These are phyloP conservation scores for Neosalanx taihuensis DNA, from an alignment of 2,797 vertebrate species.

Conservation along the genomic window DNA sequence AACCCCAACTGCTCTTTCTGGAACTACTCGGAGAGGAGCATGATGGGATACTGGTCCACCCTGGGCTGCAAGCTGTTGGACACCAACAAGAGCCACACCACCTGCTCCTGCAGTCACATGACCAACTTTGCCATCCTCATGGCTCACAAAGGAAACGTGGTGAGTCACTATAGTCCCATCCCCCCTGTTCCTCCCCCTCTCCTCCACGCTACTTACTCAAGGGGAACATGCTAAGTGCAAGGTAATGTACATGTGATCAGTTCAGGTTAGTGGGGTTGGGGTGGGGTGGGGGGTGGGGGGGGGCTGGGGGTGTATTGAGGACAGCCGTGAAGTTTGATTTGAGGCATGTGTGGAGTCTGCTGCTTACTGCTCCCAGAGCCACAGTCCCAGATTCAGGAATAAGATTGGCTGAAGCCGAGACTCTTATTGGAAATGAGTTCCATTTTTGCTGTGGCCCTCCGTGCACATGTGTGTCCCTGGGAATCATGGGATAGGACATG, in stretches of 20 bases:
- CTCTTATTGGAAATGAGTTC: slow-evolving; percentile 65
- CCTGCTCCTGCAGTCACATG: slow-evolving; percentile 96
- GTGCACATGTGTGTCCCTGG: slow-evolving; percentile 39
- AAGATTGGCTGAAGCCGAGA: slow-evolving; percentile 36
- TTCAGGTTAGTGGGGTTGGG: slow-evolving; percentile 63
- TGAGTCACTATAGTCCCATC: slow-evolving; percentile 60
- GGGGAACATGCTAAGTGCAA: slow-evolving; percentile 42
- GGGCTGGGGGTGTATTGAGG: background rate
- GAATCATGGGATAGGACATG: slow-evolving; percentile 50
- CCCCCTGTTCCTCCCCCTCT: background rate
- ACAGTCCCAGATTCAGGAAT: slow-evolving; percentile 46
- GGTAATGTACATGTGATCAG: slow-evolving; percentile 49
- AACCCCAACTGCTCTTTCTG: slow-evolving; percentile 99
- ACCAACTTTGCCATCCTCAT: slow-evolving; percentile 99
- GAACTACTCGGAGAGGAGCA: slow-evolving; percentile 98
- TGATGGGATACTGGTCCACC: slow-evolving; percentile 99
- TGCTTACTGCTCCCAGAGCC: slow-evolving; percentile 52
- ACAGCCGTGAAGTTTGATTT: slow-evolving; percentile 7
- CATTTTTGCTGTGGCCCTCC: slow-evolving; percentile 59
- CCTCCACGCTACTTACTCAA: slow-evolving; percentile 38
- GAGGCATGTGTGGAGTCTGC: slow-evolving; percentile 45
- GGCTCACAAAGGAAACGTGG: slow-evolving; percentile 90
- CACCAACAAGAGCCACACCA: slow-evolving; percentile 96
- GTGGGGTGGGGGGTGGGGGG: slow-evolving; percentile 31
- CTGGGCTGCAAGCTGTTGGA: slow-evolving; percentile 95